Conservation (phyloP, 2,113 vertebrate species). For the Otus sunia region DNA sequence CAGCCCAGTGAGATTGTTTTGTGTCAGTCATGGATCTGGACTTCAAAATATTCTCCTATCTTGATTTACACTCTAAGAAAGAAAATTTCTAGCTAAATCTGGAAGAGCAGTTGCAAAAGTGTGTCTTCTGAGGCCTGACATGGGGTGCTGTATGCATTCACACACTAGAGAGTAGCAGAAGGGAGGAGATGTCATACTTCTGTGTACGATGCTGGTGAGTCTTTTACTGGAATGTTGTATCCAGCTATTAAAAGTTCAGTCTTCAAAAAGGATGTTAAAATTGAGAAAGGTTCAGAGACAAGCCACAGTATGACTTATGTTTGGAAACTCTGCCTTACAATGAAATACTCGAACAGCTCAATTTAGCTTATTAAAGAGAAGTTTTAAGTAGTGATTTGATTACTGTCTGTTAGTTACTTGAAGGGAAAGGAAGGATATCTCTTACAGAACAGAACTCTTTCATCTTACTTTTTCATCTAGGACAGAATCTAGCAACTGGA, state of each 20-base stretch:
- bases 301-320: not conserved
- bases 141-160: not conserved
- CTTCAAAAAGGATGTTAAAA: not conserved
- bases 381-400: not conserved
- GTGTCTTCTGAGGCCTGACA: not conserved
- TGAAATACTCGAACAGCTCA: not conserved
- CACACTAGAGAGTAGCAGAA: not conserved
- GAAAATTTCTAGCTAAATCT: not conserved
- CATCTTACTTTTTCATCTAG: slow-evolving; percentile 13
- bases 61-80: not conserved
- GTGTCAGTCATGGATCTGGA: not conserved
- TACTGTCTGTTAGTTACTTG: not conserved
- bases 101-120: not conserved
- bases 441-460: not conserved
- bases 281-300: not conserved
- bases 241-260: not conserved
- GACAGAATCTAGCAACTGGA: not conserved
- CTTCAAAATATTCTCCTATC: not conserved
- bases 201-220: not conserved
- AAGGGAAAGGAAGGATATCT: not conserved
- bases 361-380: not conserved
- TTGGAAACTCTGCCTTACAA: not conserved
- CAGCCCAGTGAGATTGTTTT: not conserved
- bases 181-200: not conserved
- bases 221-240: not conserved